Evolutionary conservation across 2,888 invertebrate genomes (phyloP).

Genomic region (Epinotia bilunana): DNA sequence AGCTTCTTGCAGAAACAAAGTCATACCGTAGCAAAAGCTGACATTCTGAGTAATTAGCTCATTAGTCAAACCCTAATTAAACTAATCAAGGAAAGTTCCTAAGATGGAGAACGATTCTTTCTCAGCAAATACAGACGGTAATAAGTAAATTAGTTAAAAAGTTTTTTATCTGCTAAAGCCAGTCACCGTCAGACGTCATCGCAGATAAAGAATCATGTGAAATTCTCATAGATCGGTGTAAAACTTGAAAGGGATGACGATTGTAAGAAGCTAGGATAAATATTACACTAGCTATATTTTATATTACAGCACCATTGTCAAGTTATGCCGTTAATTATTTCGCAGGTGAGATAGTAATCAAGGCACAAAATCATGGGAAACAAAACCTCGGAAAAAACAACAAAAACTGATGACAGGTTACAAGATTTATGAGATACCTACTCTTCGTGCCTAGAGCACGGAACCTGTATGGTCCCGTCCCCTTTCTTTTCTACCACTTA

Average conservation of each 20-base stretch:
- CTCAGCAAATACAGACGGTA: conserved; percentile 3
- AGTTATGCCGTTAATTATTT: conserved; percentile 12
- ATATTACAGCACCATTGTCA: conserved; percentile 8
- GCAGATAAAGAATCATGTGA: conserved; percentile 28
- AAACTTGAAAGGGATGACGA: background rate
- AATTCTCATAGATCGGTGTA: conserved; percentile 16
- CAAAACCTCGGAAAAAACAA: conserved; percentile 19
- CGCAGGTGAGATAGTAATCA: conserved; percentile 3
- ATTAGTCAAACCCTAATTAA: background rate
- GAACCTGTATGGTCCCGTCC: background rate
- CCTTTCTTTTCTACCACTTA: background rate
- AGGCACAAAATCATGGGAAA: conserved; percentile 10
- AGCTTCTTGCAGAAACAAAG: conserved; percentile 1
- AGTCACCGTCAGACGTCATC: background rate
- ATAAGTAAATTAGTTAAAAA: conserved; percentile 16
- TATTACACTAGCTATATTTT: background rate
- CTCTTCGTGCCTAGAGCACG: conserved; percentile 9
- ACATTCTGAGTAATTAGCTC: background rate
- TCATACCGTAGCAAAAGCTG: background rate
- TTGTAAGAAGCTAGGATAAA: background rate
- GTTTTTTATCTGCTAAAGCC: conserved; percentile 18
- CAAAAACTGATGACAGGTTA: conserved; percentile 8
- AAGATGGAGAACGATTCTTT: conserved; percentile 8
- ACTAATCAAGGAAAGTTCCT: conserved; percentile 3
- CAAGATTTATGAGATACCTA: conserved; percentile 19